Conservation (phyloP, 2,888 invertebrate species). For the Netelia inedita region DNA sequence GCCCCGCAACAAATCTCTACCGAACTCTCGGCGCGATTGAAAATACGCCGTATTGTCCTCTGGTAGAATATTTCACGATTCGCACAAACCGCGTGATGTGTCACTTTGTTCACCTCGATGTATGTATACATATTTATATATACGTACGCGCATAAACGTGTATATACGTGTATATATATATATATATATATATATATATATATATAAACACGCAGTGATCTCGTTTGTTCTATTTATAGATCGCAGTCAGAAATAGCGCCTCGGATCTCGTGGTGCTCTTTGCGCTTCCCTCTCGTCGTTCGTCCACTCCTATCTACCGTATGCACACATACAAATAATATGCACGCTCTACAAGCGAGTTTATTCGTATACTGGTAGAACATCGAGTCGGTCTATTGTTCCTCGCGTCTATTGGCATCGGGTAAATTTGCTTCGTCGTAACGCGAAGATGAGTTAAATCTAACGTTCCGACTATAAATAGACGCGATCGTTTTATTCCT, state of each 20-base stretch:
- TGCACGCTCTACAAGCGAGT: not conserved
- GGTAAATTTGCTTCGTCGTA: not conserved
- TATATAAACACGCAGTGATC: conserved; percentile 23
- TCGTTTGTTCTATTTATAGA: conserved; percentile 47
- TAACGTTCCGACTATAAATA: conserved; percentile 28
- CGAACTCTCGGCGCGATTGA: too few species aligned
- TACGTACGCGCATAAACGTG: not conserved
- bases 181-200: conserved; percentile 5
- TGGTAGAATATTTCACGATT: too few species aligned
- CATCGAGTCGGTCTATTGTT: conserved; percentile 36
- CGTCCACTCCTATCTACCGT: conserved; percentile 39
- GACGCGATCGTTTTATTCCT: conserved; percentile 6
- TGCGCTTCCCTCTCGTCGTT: conserved; percentile 41
- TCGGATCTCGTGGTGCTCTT: conserved; percentile 44
- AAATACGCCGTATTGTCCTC: too few species aligned
- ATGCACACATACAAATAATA: conserved; percentile 17
- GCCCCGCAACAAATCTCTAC: too few species aligned
- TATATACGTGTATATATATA: not conserved
- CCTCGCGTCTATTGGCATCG: conserved; percentile 10
- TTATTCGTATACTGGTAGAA: not conserved
- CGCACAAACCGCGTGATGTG: too few species aligned
- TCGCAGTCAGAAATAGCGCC: conserved; percentile 53
- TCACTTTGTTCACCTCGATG: too few species aligned
- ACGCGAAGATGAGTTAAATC: not conserved
- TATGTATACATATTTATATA: conserved; percentile 3